Evolutionary conservation across 2,888 invertebrate species (phyloP), one percentile per base, ranked within the genome.

Genomic region (Drosophila algonquin): DNA sequence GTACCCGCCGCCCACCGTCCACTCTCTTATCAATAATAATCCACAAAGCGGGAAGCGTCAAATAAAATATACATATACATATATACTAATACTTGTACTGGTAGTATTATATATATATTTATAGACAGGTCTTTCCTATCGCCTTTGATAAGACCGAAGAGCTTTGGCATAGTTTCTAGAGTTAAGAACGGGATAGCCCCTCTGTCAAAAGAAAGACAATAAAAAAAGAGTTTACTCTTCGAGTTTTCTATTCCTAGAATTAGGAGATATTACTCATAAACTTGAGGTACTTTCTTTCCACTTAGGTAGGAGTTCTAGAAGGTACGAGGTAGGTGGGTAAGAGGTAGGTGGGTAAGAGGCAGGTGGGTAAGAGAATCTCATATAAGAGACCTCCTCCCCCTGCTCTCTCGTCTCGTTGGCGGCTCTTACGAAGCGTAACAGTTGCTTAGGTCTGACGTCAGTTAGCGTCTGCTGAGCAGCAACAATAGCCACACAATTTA

Each of bases 401-500:
- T 14, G 14, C 40, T n/a, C 40, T 7, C 14, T n/a, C n/a, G n/a
- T 2, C 14, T 40, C n/a, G n/a, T 40, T 1, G 32, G 50, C 32
- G 35, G 35, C 46, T 14, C 64, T 54, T 47, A 44, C 84, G 70
- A 69, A 87, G 88, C 83, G 88, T 85, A 87, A 88, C 86, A 73
- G 76, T 67, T 72, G 73, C 55, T n/a, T 40, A n/a, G 40, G 40
- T 27, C 78, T 83, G 83, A 87, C 83, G 83, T 83, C 83, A 83
- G 69, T 50, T 51, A 50, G 21, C 24, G 45, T 61, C 50, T 61
- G 47, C 44, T 35, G 46, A 45, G 46, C 56, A 56, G 46, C 56
- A 24, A 59, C 47, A 44, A 60, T 35, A 56, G 52, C 47, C 45
- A 59, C 52, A 67, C 60, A 73, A 65, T 73, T 74, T 59, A 56